A percentile compares a stretch with the other conserved stretches of the same genome.
phyloP scores from a whole-genome alignment of 2,888 invertebrate species.

The Eilema griseolum region DNA sequence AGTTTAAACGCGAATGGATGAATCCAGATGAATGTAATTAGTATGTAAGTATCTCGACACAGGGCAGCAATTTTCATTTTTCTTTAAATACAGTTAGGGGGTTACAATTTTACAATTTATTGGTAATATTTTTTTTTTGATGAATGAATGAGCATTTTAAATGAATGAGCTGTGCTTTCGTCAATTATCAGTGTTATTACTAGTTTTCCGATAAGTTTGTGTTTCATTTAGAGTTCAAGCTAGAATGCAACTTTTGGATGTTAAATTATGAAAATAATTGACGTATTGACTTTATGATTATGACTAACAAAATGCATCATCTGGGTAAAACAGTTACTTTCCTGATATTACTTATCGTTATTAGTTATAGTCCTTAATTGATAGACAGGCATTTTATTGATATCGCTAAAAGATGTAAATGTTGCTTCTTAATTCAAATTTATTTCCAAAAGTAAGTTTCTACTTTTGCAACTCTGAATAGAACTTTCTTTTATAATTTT shows the following conservation, averaged over 20 bases:
- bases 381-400: constrained; percentile 7
- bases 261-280: too few species aligned
- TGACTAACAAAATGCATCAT: background rate
- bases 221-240: too few species aligned
- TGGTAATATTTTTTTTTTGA: too few species aligned
- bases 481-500: constrained; percentile 4
- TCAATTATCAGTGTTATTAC: too few species aligned
- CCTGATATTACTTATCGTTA: background rate
- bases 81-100: too few species aligned
- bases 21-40: background rate
- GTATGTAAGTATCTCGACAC: too few species aligned
- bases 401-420: constrained; percentile 2
- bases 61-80: too few species aligned
- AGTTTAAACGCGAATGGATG: background rate
- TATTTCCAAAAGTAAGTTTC: background rate
- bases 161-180: too few species aligned
- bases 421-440: background rate
- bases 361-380: background rate
- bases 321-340: background rate
- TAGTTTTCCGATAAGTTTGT: too few species aligned
- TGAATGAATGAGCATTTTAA: too few species aligned
- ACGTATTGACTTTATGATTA: background rate
- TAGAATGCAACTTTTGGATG: too few species aligned
- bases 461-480: background rate
- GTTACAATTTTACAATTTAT: too few species aligned